Evolutionary conservation across 2,888 invertebrate genomes (phyloP).

Genomic region (Epiblema foenella): DNA sequence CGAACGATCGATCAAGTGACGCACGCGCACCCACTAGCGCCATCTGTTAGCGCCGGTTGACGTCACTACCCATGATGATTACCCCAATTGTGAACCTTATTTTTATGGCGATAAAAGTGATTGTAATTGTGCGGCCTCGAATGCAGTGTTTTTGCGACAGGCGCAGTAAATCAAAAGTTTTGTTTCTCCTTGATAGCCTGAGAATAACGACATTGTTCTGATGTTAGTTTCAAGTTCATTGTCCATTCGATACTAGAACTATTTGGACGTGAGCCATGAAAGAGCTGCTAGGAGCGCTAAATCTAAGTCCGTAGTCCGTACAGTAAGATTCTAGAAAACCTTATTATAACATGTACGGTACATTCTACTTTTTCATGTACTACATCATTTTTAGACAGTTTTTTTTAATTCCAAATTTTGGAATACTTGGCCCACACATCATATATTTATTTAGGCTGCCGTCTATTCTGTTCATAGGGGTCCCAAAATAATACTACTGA

Average conservation of each 20-base stretch:
- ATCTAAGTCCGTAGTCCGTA: too few relatives aligned
- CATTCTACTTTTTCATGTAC: too few relatives aligned
- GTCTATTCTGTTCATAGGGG: too few relatives aligned
- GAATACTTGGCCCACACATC: too few relatives aligned
- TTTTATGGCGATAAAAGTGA: not conserved
- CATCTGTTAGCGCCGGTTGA: constrained; percentile 64
- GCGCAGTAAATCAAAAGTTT: constrained; percentile 47
- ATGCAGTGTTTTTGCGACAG: constrained; percentile 40
- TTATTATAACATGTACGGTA: too few relatives aligned
- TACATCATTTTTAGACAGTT: too few relatives aligned
- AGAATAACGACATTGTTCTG: constrained; percentile 30
- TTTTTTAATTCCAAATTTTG: too few relatives aligned
- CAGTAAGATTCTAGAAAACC: too few relatives aligned
- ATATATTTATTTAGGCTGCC: too few relatives aligned
- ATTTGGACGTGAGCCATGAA: constrained; percentile 9
- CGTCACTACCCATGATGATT: constrained; percentile 50
- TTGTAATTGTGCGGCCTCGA: not conserved
- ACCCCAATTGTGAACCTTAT: constrained; percentile 7
- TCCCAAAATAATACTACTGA: too few relatives aligned
- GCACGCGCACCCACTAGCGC: constrained; percentile 59
- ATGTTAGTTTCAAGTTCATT: constrained; percentile 35
- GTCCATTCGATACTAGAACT: constrained; percentile 6
- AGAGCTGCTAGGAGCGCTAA: not conserved
- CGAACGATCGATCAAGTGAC: constrained; percentile 60
- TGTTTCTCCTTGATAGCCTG: constrained; percentile 44